A percentile compares a stretch with the other conserved stretches of the same genome.
phyloP scores from a whole-genome alignment of 2,888 invertebrate species.

The Sphecodes monilicornis region DNA sequence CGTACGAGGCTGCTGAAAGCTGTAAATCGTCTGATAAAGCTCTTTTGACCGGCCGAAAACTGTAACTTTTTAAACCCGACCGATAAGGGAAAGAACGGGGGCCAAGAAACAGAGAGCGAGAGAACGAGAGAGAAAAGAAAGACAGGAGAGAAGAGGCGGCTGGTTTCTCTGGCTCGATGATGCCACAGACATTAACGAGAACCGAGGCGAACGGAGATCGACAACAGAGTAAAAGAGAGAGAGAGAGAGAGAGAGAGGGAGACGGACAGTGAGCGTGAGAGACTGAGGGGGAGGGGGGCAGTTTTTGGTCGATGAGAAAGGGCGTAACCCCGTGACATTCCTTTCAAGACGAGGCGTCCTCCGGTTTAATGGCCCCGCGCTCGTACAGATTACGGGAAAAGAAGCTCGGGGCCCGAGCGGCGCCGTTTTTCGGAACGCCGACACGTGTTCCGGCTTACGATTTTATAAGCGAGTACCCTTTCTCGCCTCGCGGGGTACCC shows the following conservation, averaged over 20 bases:
- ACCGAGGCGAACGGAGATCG: conserved; percentile 12
- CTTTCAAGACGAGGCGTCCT: conserved; percentile 52
- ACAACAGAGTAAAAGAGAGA: neutral
- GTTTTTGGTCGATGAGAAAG: conserved; percentile 61
- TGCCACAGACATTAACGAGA: conserved; percentile 51
- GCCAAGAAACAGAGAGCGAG: neutral
- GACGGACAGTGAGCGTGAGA: neutral
- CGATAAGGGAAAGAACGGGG: conserved; percentile 53
- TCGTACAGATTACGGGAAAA: conserved; percentile 66
- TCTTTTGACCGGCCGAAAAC: conserved; percentile 57
- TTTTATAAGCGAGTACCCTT: conserved; percentile 29
- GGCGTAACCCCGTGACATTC: conserved; percentile 69
- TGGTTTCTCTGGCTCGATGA: conserved; percentile 21
- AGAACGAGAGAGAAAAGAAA: too few species aligned
- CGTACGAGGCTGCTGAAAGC: conserved; percentile 64
- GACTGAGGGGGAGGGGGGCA: neutral
- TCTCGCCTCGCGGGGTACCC: neutral
- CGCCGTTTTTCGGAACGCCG: conserved; percentile 28
- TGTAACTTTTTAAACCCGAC: conserved; percentile 51
- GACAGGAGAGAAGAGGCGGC: neutral
- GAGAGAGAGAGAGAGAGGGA: conserved; percentile 22
- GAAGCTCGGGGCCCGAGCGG: conserved; percentile 31
- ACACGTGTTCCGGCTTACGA: conserved; percentile 47
- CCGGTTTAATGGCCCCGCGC: conserved; percentile 59
- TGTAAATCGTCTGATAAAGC: conserved; percentile 71